Conservation (phyloP, 2,113 vertebrate genomes). For the Syrrhaptes paradoxus region DNA sequence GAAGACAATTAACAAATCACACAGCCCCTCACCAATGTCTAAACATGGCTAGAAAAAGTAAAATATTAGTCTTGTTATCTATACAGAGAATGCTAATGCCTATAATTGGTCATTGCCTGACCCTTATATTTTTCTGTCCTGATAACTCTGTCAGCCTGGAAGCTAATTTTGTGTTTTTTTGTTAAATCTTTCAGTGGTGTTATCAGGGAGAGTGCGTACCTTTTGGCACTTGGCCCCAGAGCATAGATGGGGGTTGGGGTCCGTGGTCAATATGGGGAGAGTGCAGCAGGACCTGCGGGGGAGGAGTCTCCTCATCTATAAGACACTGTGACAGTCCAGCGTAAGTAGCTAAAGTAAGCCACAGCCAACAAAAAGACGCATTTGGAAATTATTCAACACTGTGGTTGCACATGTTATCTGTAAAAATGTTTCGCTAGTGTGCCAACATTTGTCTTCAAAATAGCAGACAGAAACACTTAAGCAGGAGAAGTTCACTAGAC, state of each 20-base stretch:
- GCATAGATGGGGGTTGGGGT: constrained; percentile 91
- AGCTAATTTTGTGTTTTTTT: constrained; percentile 72
- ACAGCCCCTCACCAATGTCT: constrained; percentile 49
- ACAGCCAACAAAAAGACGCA: constrained; percentile 86
- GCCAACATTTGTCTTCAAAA: constrained; percentile 73
- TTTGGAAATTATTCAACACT: constrained; percentile 77
- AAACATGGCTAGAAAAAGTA: constrained; percentile 69
- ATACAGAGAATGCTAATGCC: constrained; percentile 64
- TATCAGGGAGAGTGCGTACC: constrained; percentile 95
- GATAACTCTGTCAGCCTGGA: constrained; percentile 65
- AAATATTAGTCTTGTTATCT: constrained; percentile 65
- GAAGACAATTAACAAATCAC: constrained; percentile 70
- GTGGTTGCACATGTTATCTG: constrained; percentile 78
- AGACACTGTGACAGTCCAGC: constrained; percentile 99
- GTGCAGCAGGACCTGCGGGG: constrained; percentile 98
- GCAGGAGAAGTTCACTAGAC: constrained; percentile 34
- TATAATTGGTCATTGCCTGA: constrained; percentile 73
- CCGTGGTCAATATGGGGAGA: constrained; percentile 96
- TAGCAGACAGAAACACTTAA: constrained; percentile 58
- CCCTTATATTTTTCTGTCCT: constrained; percentile 62
- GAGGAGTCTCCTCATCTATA: constrained; percentile 95
- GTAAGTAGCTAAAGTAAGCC: constrained; percentile 99
- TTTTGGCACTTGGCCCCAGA: constrained; percentile 96
- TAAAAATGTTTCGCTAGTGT: constrained; percentile 72
- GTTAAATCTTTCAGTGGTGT: constrained; percentile 90